Percentiles rank a stretch among this genome's conserved stretches.
These are phyloP conservation scores for Noctua janthina DNA, from an alignment of 2,888 invertebrate genomes.

Conservation along the genomic window DNA sequence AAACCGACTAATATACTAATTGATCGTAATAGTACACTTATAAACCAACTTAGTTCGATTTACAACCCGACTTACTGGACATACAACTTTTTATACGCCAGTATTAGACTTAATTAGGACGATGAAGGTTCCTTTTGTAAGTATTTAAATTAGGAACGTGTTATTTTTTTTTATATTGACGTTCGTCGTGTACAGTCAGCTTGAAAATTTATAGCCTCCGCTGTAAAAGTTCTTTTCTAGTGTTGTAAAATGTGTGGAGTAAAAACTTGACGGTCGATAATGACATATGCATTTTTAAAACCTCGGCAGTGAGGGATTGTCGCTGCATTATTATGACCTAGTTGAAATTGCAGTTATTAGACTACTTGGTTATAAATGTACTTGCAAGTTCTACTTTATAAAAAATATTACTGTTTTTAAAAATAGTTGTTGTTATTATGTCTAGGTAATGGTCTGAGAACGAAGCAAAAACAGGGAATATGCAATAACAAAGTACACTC, in stretches of 20 bases:
- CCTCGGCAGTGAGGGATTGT: conserved; percentile 25
- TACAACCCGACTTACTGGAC: conserved; percentile 68
- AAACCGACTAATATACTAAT: conserved; percentile 83
- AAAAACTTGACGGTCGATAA: conserved; percentile 46
- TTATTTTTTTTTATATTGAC: conserved; percentile 46
- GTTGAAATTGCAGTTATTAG: conserved; percentile 56
- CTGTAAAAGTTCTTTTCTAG: conserved; percentile 48
- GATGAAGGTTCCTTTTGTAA: conserved; percentile 59
- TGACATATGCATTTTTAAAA: conserved; percentile 56
- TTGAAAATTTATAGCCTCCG: conserved; percentile 49
- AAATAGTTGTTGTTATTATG: conserved; percentile 25
- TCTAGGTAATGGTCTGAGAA: conserved; percentile 35
- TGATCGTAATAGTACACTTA: conserved; percentile 86
- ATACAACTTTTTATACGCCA: conserved; percentile 59
- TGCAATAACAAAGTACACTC: conserved; percentile 21
- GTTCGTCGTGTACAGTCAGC: conserved; percentile 25
- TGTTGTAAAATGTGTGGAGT: conserved; percentile 32
- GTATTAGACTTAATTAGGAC: conserved; percentile 68
- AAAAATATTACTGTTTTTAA: conserved; percentile 18
- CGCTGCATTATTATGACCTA: conserved; percentile 49
- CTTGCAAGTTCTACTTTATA: conserved; percentile 6
- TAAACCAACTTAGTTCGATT: conserved; percentile 71
- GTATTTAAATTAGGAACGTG: conserved; percentile 61
- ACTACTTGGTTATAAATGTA: conserved; percentile 29
- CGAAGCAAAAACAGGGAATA: conserved; percentile 16